These are phyloP conservation scores for Drosophila tsacasi DNA, from an alignment of 1,140 invertebrate species.

Conservation along the genomic window DNA sequence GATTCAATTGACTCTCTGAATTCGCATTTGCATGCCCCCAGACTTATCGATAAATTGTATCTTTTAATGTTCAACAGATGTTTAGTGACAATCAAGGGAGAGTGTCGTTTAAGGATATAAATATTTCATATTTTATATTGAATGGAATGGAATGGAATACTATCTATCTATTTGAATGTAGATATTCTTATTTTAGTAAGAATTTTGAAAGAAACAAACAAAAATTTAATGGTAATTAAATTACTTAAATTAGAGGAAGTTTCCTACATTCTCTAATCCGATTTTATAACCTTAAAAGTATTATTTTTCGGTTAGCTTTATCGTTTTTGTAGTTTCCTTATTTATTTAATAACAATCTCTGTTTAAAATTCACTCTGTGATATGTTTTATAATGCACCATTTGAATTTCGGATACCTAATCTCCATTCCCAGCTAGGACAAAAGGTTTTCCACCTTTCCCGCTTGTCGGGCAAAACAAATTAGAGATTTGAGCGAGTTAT, in stretches of 20 bases:
- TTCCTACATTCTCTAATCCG: background rate
- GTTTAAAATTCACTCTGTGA: background rate
- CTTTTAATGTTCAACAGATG: constrained; percentile 43
- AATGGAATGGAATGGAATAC: background rate
- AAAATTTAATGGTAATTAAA: background rate
- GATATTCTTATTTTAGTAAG: background rate
- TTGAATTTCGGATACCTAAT: constrained; percentile 16
- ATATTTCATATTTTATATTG: background rate
- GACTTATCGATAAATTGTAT: constrained; percentile 44
- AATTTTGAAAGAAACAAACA: background rate
- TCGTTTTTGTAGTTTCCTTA: background rate
- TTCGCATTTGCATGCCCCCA: constrained; percentile 48
- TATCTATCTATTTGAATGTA: background rate
- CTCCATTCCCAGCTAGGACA: constrained; percentile 39
- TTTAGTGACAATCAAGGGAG: constrained; percentile 25
- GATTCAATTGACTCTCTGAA: constrained; percentile 51
- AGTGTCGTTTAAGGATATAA: background rate
- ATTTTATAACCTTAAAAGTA: background rate
- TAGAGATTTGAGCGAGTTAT: constrained; percentile 80
- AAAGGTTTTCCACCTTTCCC: constrained; percentile 75
- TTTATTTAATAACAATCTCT: background rate
- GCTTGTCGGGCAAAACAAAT: constrained; percentile 78
- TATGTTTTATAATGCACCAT: background rate
- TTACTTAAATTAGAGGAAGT: background rate
- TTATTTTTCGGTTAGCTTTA: too few relatives aligned